Base-by-base conservation (phyloP, 2,113 vertebrate genomes). In the Columbina picui region DNA sequence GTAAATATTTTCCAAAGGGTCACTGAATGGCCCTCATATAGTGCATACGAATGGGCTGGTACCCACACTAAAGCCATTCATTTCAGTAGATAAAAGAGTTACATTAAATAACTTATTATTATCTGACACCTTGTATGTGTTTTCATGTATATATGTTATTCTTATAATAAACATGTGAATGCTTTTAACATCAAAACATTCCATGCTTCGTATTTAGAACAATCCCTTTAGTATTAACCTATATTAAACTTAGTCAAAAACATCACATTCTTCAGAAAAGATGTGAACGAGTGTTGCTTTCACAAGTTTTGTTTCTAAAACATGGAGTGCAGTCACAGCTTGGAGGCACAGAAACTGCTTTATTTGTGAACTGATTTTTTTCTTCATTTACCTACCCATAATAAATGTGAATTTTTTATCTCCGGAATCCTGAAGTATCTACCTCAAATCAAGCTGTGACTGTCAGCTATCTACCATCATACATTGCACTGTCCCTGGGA, bases 281-380 rank as follows among this genome's bases (percentile, higher is more conserved):
- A 34, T 32, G 21, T 19, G 63, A 60, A 84, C 20, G 9, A 16
- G 2, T 27, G 25, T 27, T 65, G 3, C 9, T 81, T 88, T 81
- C 19, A 45, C 8, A 84, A 50, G 2, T 2, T 74, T 69, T 60
- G 2, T 65, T 73, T 80, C 15, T 34, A 30, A 15, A 53, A 64
- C 34, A 34, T 11, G 11, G 14, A 63, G 2, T 1, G 0, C 18
- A 81, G 15, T 6, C 3, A 5, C 14, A 74, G 9, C 18, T 45
- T 17, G 18, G 18, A 61, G 30, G 30, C 7, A 67, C 6, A 75
- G 60, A 82, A 63, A 6, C 2, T 59, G 5, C 10, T 67, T 78
- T 22, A 23, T 57, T 74, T 18, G 1, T 78, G 10, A 32, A 30
- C 13, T 38, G n/a, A 52, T 7, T 76, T 89, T 86, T 88, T 4